Evolutionary conservation across 2,888 invertebrate species (phyloP).

Genomic region (Apamea epomidion): DNA sequence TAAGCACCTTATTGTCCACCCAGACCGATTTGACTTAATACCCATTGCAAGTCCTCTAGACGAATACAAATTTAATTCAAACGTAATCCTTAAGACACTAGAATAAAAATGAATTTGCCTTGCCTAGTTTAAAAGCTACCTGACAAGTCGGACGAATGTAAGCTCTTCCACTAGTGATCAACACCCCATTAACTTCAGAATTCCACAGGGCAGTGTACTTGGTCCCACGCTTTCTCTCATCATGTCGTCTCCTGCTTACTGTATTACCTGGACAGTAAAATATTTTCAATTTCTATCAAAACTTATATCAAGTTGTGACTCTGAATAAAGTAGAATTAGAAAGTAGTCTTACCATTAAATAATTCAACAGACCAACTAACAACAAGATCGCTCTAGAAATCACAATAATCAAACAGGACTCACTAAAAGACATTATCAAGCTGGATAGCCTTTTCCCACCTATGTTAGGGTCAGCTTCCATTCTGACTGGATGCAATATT

Average conservation of each 20-base stretch:
- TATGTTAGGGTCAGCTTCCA: background rate
- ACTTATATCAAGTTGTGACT: background rate
- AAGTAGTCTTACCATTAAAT: background rate
- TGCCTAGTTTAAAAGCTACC: no score
- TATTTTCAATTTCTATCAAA: background rate
- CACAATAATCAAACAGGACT: conserved; percentile 10
- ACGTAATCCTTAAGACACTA: background rate
- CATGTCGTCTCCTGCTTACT: background rate
- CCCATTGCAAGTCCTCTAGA: background rate
- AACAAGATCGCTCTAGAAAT: background rate
- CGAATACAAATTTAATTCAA: background rate
- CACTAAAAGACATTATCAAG: background rate
- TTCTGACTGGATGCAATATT: background rate
- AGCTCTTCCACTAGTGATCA: background rate
- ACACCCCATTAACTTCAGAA: background rate
- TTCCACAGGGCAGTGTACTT: background rate
- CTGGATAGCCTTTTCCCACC: background rate
- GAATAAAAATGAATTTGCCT: no score
- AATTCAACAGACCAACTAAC: background rate
- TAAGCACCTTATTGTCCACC: background rate
- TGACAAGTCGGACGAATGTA: background rate
- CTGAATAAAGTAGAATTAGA: no score
- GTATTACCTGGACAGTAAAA: background rate
- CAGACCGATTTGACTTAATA: background rate
- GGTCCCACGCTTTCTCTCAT: no score